phyloP scores from a whole-genome alignment of 2,797 vertebrate genomes.

The Amphiprion clarkii region DNA sequence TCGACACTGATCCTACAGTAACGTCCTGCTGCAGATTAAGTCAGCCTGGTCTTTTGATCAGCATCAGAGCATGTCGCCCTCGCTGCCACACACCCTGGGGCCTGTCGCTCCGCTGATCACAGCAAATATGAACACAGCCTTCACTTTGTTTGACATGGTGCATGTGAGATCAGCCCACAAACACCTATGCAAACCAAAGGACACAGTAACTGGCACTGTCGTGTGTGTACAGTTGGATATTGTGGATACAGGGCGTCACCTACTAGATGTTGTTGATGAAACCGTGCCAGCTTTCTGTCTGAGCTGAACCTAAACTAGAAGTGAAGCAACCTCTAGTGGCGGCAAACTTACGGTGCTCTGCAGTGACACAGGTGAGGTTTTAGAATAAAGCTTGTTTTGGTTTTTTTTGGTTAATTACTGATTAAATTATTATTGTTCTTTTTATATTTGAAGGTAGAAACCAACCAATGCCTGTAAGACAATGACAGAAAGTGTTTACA shows the following conservation, averaged over 20 bases:
- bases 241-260: conserved; percentile 72
- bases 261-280: conserved; percentile 43
- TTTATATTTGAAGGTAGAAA: no score
- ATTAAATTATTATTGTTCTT: no score
- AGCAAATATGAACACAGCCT: conserved; percentile 74
- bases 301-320: not conserved
- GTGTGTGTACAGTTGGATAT: conserved; percentile 65
- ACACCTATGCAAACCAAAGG: conserved; percentile 54
- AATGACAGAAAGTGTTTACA: no score
- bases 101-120: conserved; percentile 46
- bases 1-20: conserved; percentile 5
- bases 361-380: not conserved
- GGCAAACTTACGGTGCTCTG: not conserved
- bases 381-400: no score
- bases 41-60: conserved; percentile 40
- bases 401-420: no score
- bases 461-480: no score
- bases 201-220: conserved; percentile 31
- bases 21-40: conserved; percentile 6
- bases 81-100: conserved; percentile 65
- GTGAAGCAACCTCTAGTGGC: conserved; percentile 55
- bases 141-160: conserved; percentile 54
- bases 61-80: conserved; percentile 56
- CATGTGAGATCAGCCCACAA: conserved; percentile 52
- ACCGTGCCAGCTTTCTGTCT: conserved; percentile 28